phyloP scores from a whole-genome alignment of 1,140 invertebrate species.

The Lethrus apterus region DNA sequence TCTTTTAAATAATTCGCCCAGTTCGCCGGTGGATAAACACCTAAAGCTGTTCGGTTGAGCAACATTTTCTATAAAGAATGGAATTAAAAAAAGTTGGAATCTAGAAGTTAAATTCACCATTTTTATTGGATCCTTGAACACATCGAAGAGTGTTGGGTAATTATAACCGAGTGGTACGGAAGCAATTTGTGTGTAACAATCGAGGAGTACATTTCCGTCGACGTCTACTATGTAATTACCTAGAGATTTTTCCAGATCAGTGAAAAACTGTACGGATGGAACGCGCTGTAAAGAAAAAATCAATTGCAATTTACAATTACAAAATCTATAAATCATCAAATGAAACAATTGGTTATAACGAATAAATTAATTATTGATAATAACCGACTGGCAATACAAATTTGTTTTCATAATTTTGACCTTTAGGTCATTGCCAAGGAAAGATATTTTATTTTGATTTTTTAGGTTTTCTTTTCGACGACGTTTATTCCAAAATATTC shows the following conservation, averaged over 20 bases:
- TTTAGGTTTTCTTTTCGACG: too few relatives aligned
- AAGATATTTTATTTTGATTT: too few relatives aligned
- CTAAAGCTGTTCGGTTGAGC: slow-evolving; percentile 87
- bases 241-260: slow-evolving; percentile 85
- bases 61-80: slow-evolving; percentile 62
- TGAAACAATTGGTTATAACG: too few relatives aligned
- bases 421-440: too few relatives aligned
- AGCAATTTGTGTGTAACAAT: slow-evolving; percentile 95
- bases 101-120: slow-evolving; percentile 46
- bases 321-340: too few relatives aligned
- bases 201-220: slow-evolving; percentile 85
- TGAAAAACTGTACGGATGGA: slow-evolving; percentile 82
- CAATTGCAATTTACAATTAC: too few relatives aligned
- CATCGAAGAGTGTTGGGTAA: slow-evolving; percentile 78
- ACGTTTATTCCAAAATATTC: too few relatives aligned
- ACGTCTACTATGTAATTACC: slow-evolving; percentile 97
- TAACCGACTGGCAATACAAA: too few relatives aligned
- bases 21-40: slow-evolving; percentile 79
- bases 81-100: slow-evolving; percentile 1
- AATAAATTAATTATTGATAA: too few relatives aligned
- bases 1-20: slow-evolving; percentile 71
- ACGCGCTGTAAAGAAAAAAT: too few relatives aligned
- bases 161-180: slow-evolving; percentile 96
- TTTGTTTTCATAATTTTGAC: too few relatives aligned
- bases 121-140: slow-evolving; percentile 68